Percentiles rank a stretch among this genome's conserved stretches.
Evolutionary conservation across 2,888 invertebrate species (phyloP).

Genomic region (Agrotis puta): DNA sequence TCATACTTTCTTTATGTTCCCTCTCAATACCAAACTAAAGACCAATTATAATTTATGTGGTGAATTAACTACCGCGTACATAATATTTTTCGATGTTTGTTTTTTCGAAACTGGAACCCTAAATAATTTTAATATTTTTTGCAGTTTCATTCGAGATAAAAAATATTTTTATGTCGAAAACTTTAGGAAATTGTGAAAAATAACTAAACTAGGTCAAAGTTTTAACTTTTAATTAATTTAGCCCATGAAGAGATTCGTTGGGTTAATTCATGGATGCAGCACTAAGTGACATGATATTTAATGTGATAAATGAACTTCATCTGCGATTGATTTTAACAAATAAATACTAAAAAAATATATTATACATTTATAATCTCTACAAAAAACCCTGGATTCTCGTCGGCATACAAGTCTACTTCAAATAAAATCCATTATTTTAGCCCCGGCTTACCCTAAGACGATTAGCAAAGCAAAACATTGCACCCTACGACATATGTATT

Average conservation of each 20-base stretch:
- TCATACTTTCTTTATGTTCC: not conserved
- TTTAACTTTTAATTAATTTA: not conserved
- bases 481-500: constrained; percentile 56
- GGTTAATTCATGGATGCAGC: not conserved
- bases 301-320: too few relatives aligned
- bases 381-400: constrained; percentile 18
- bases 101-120: not conserved
- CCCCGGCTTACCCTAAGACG: constrained; percentile 58
- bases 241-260: not conserved
- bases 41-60: too few relatives aligned
- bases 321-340: too few relatives aligned
- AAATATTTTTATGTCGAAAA: not conserved
- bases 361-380: too few relatives aligned
- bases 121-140: too few relatives aligned
- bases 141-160: not conserved
- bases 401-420: constrained; percentile 39
- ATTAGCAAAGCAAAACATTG: constrained; percentile 60
- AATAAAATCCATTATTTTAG: constrained; percentile 55
- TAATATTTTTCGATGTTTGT: not conserved
- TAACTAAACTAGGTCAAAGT: not conserved
- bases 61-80: too few relatives aligned
- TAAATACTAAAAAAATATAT: too few relatives aligned
- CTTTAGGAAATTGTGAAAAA: not conserved
- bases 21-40: not conserved
- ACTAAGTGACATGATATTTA: not conserved